Base-by-base conservation (phyloP, 2,888 invertebrate genomes). In the Tipula confusa region DNA sequence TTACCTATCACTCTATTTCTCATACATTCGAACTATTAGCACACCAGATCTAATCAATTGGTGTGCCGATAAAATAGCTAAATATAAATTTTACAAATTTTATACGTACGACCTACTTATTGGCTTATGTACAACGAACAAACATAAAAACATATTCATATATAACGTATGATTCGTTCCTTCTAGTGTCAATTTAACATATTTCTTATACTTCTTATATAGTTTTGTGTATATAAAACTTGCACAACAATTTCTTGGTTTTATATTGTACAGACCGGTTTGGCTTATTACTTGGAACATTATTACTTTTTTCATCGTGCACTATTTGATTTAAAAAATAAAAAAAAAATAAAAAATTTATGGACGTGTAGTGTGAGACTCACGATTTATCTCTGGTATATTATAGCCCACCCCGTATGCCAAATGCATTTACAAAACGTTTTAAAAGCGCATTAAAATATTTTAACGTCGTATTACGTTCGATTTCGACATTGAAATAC, bases 131-230 rank as follows among this genome's bases (percentile, higher is more conserved):
- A 24, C 0, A 64, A n/a, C n/a, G 9, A 4, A 64, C 64, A 64
- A 15, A 64, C 64, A 64, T 64, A 64, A 64, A 64, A 64, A 24
- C 18, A 7, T 9, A 64, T 24, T 24, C 24, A 64, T 64, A n/a
- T n/a, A n/a, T n/a, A 64, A 64, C 24, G 9, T 24, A 64, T 64
- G 64, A 64, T 64, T 64, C 64, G 64, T 64, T 64, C 64, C 64
- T 64, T 64, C 64, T 24, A 64, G 64, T 64, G 64, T 64, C 64
- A 64, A 64, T 64, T 64, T 64, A 64, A 64, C 24, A 64, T 64
- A 64, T 64, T 64, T 64, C 64, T 18, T 64, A 24, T 64, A 64
- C 9, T 64, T 64, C n/a, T n/a, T n/a, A n/a, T 64, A 64, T 48
- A 15, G 48, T 18, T 48, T 6, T 48, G 48, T 64, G 64, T 64